Evolutionary conservation across 2,113 vertebrate species (phyloP), one percentile per base, ranked within the genome.

Genomic region (Mirounga angustirostris): DNA sequence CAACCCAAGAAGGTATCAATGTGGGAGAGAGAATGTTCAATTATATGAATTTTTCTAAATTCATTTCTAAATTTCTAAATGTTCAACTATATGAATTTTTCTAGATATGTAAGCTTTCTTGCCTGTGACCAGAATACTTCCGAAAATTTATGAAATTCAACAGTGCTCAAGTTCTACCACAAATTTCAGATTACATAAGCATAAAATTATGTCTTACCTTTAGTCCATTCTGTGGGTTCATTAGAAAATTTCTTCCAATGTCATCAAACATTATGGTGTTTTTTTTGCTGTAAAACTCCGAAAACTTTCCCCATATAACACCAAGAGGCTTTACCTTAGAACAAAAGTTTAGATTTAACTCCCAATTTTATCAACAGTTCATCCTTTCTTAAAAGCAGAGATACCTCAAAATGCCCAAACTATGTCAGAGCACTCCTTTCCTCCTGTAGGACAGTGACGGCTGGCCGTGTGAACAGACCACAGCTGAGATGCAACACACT

Each of bases 231-330:
- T 99, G 99, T 97, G 99, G 99, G 97, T 99, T 99, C 99, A 99
- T 99, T 73, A 99, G 99, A 98, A 99, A 99, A 98, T 99, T 99
- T 96, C 99, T 98, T 93, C 99, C 99, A 19, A 99, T 99, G 98
- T 99, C 99, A 95, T 99, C 99, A 98, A 99, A 99, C 99, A 99
- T 99, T 91, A 99, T 99, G 46, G 99, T 99, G 98, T 99, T 99
- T 98, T 99, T 99, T 98, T 99, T 99, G 98, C 98, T 99, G 99
- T 99, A 99, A 98, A 99, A 99, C 46, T 99, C 99, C 8, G 99
- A 99, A 97, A 99, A 99, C 98, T 99, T 99, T 84, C 99, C 99
- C 99, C 99, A 99, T 96, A 99, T 99, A 83, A 99, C 99, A 85
- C 99, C 99, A 89, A 99, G 99, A 59, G 99, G 99, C 97, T 99